Evolutionary conservation across 2,888 invertebrate genomes (phyloP).

Genomic region (Rotaria sp.): DNA sequence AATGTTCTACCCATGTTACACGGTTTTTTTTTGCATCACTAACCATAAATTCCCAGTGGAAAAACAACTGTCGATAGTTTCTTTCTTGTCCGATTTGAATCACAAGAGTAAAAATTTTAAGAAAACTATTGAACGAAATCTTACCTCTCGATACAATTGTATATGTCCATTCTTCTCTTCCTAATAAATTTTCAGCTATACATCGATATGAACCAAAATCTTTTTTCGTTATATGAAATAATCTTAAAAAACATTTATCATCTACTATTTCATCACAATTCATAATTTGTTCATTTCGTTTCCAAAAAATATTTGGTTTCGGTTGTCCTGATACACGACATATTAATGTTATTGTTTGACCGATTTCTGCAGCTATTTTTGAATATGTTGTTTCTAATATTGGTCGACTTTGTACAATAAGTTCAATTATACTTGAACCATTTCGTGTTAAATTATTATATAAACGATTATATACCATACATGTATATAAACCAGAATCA

Average conservation of each 20-base stretch:
- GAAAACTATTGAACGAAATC: no score
- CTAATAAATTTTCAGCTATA: slow-evolving; percentile 25
- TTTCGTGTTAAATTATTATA: background rate
- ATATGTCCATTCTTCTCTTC: slow-evolving; percentile 29
- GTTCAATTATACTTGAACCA: background rate
- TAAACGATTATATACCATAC: background rate
- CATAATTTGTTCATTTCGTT: background rate
- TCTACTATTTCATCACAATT: background rate
- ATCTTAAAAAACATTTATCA: background rate
- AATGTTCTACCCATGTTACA: no score
- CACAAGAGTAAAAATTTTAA: no score
- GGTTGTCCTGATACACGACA: background rate
- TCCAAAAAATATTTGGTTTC: background rate
- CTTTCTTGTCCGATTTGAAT: no score
- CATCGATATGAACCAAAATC: slow-evolving; percentile 1
- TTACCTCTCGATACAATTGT: slow-evolving; percentile 23
- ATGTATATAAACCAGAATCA: slow-evolving; percentile 10
- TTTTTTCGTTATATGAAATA: background rate
- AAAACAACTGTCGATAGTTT: no score
- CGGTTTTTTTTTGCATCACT: no score
- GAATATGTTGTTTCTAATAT: slow-evolving; percentile 16
- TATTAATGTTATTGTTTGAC: background rate
- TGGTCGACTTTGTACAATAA: slow-evolving; percentile 12
- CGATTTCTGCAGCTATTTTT: slow-evolving; percentile 4
- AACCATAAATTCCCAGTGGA: no score